These are phyloP conservation scores for Sakesphorus luctuosus DNA, from an alignment of 2,113 vertebrate genomes.

Conservation along the genomic window DNA sequence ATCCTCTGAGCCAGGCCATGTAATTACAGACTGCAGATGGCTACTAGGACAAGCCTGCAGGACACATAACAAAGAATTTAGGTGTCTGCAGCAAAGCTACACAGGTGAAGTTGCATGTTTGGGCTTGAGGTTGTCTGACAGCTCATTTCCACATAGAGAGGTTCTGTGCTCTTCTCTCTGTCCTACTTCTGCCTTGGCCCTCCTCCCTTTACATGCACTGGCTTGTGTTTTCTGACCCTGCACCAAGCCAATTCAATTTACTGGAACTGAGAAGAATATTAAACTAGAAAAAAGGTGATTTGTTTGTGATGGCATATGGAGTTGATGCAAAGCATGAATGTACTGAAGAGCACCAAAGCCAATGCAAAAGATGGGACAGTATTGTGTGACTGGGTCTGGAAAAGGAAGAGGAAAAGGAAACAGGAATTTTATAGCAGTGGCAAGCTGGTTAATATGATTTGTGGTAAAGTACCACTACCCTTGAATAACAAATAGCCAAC, in stretches of 20 bases:
- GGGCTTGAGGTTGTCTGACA: constrained; percentile 9
- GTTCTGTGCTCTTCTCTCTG: neutral
- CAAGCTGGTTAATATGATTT: neutral
- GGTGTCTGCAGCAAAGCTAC: neutral
- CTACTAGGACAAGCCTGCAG: neutral
- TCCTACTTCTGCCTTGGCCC: neutral
- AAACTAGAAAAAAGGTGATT: neutral
- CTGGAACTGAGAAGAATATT: neutral
- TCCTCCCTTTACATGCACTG: neutral
- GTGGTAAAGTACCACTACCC: neutral
- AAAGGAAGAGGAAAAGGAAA: neutral
- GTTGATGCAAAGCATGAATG: neutral
- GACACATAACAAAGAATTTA: neutral
- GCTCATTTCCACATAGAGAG: neutral
- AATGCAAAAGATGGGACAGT: neutral
- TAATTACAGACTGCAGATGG: neutral
- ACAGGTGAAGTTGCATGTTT: neutral
- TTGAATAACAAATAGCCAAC: neutral
- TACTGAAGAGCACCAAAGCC: neutral
- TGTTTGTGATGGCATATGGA: neutral
- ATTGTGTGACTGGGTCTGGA: neutral
- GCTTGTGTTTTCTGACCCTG: constrained; percentile 23
- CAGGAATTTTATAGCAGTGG: neutral
- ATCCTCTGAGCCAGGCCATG: neutral
- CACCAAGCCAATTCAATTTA: neutral